A percentile compares a stretch with the other conserved stretches of the same genome.
phyloP scores from a whole-genome alignment of 64 coral and sea anemone species.

The Anthopleura sola region DNA sequence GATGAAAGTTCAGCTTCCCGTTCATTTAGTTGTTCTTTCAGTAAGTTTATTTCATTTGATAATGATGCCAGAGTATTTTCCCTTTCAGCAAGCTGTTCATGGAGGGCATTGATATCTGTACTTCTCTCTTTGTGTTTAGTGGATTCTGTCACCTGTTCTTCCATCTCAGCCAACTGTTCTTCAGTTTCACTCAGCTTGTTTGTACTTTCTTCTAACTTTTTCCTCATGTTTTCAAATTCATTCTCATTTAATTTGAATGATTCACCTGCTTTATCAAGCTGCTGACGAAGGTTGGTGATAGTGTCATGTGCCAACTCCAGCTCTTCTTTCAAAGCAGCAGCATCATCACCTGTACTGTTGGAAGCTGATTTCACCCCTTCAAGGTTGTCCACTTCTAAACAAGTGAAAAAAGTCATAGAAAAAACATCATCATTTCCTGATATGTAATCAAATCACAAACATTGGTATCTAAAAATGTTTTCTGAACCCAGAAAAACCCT shows the following conservation, averaged over 20 bases:
- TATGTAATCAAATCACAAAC: too few species aligned
- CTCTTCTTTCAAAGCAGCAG: conserved; percentile 33
- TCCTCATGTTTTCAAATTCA: conserved; percentile 11
- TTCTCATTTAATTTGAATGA: neutral
- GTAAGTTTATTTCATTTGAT: conserved; percentile 19
- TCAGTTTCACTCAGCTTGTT: neutral
- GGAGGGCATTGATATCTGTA: neutral
- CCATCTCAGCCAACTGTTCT: neutral
- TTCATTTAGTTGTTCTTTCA: conserved; percentile 37
- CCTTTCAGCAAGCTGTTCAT: conserved; percentile 33
- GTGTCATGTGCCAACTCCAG: conserved; percentile 10
- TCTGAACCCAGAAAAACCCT: too few species aligned
- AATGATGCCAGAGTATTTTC: conserved; percentile 15
- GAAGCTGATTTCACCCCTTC: conserved; percentile 10
- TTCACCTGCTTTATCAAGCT: conserved; percentile 13
- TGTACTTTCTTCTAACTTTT: conserved; percentile 8
- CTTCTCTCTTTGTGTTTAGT: neutral
- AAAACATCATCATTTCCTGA: too few species aligned
- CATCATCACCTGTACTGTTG: conserved; percentile 18
- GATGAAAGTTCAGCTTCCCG: conserved; percentile 47
- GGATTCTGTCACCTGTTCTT: neutral
- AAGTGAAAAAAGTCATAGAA: neutral
- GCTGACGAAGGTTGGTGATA: neutral
- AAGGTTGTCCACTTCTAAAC: conserved; percentile 34
- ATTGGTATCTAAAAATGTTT: too few species aligned